Evolutionary conservation across 2,888 invertebrate genomes (phyloP).

Genomic region (Lasioglossum calceatum): DNA sequence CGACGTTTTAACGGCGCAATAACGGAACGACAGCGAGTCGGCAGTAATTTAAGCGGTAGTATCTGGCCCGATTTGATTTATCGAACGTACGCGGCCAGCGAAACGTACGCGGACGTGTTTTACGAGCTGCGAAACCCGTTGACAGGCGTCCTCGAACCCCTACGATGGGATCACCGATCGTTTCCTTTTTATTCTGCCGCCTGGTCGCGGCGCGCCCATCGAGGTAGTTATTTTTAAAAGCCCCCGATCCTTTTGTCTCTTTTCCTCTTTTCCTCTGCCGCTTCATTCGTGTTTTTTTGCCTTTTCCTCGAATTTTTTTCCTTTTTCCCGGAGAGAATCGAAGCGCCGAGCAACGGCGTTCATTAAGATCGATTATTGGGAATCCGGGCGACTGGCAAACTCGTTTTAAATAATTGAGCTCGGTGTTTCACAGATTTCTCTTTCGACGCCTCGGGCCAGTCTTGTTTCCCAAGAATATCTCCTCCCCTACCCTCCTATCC

Average conservation of each 20-base stretch:
- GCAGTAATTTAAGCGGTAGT: conserved; percentile 46
- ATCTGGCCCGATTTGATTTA: conserved; percentile 54
- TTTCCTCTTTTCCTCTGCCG: background rate
- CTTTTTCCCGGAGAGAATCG: background rate
- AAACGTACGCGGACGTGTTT: conserved; percentile 39
- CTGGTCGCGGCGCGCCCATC: background rate
- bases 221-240: conserved; percentile 3
- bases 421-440: background rate
- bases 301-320: background rate
- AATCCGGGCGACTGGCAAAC: conserved; percentile 2
- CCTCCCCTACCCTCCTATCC: background rate
- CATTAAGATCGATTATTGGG: conserved; percentile 9
- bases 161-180: background rate
- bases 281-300: background rate
- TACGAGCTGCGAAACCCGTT: conserved; percentile 45
- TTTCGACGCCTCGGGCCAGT: background rate
- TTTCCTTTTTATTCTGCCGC: background rate
- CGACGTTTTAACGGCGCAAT: conserved; percentile 40
- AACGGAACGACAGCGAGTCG: conserved; percentile 42
- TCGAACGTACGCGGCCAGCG: conserved; percentile 34
- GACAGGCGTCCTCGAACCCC: conserved; percentile 27
- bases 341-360: conserved; percentile 2
- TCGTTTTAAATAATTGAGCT: conserved; percentile 3
- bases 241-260: background rate
- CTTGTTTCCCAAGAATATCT: background rate